Evolutionary conservation across 2,797 vertebrate species (phyloP), one percentile per base, ranked within the genome.

Genomic region (Hypotaenidia philippensis): DNA sequence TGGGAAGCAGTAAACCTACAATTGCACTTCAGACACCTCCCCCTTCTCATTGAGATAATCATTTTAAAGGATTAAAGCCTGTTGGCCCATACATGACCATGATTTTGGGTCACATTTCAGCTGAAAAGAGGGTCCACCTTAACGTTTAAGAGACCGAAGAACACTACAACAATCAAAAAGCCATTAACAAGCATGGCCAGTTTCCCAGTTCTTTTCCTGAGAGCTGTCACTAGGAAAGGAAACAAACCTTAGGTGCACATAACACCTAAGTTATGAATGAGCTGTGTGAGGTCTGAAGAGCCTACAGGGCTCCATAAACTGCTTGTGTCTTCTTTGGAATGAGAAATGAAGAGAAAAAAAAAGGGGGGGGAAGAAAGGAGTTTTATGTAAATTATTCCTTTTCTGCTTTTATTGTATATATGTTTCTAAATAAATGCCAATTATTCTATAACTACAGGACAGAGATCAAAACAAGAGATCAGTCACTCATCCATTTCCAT

Each of bases 341-440:
- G 10, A 75, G 52, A 72, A 69, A 87, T 22, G 45, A 82, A 25
- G 82, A 80, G 15, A 13, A 59, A 88, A 65, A 65, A 79, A 49
- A 17, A n/a, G 49, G 59, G 69, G 53, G 79, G 20, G 20, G 64
- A 74, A 89, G n/a, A 82, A 44, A 34, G 20, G 36, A 83, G 10
- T 22, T 32, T 55, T 66, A 89, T 31, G 64, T 45, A 91, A 87
- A 89, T 83, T 13, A 69, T 25, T 83, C 6, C 5, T 83, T 86
- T 71, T 66, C 85, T 89, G 60, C n/a, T 89, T 92, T 87, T 80
- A 90, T 64, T 89, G 70, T 66, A 78, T 57, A 16, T 32, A 72
- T 76, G 41, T 77, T 87, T 87, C 78, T 80, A 87, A 94, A 87
- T 75, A 96, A 92, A 90, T 71, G 64, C n/a, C 83, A 89, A 92